These are phyloP conservation scores for Carassius auratus DNA, from an alignment of 2,113 vertebrate genomes.

Conservation along the genomic window DNA sequence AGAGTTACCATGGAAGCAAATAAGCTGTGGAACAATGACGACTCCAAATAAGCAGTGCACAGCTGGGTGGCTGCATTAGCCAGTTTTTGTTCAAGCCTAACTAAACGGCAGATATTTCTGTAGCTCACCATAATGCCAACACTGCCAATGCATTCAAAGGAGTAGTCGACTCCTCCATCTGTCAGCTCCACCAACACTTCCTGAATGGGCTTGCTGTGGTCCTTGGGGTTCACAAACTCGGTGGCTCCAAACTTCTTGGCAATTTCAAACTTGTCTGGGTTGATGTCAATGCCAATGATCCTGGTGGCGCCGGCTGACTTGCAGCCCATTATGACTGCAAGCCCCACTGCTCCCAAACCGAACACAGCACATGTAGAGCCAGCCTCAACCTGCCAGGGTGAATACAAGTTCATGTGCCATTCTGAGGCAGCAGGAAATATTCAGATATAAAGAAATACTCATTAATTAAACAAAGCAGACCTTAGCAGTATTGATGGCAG, in stretches of 20 bases:
- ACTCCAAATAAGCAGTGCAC: neutral
- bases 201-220: constrained; percentile 84
- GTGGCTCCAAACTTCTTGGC: constrained; percentile 88
- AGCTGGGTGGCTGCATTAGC: neutral
- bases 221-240: constrained; percentile 86
- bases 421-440: neutral
- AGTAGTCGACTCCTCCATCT: constrained; percentile 86
- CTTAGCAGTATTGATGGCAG: constrained; percentile 80
- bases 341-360: constrained; percentile 74
- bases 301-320: constrained; percentile 84
- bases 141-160: constrained; percentile 88
- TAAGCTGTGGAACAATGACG: neutral
- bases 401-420: neutral
- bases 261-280: constrained; percentile 81
- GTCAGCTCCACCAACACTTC: constrained; percentile 87
- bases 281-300: constrained; percentile 89
- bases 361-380: constrained; percentile 89
- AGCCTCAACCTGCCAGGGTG: constrained; percentile 81
- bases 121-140: constrained; percentile 82
- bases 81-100: neutral
- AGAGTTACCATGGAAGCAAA: neutral
- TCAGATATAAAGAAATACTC: neutral
- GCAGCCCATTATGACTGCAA: constrained; percentile 88
- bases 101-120: neutral
- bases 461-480: constrained; percentile 55